These are phyloP conservation scores for Aphis gossypii DNA, from an alignment of 1,140 invertebrate genomes.

Conservation along the genomic window DNA sequence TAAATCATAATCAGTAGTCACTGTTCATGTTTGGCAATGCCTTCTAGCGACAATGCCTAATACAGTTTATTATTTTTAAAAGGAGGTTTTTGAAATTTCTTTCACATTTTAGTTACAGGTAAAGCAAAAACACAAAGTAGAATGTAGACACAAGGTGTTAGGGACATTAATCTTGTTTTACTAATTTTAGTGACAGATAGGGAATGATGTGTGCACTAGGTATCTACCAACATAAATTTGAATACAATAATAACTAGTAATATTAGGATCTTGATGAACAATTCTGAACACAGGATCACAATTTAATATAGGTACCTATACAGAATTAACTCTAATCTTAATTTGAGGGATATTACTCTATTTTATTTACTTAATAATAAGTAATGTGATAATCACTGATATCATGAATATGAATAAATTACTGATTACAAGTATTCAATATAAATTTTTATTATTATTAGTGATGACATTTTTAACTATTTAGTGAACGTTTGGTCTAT, in stretches of 20 bases:
- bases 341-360: neutral
- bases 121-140: neutral
- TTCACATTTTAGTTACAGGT: slow-evolving; percentile 5
- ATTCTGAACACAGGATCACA: neutral
- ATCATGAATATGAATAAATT: too few species aligned
- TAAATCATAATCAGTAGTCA: slow-evolving; percentile 7
- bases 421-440: too few species aligned
- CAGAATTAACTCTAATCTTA: neutral
- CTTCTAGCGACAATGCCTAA: neutral
- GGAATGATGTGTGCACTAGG: neutral
- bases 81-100: neutral
- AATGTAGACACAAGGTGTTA: neutral
- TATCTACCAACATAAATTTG: neutral
- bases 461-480: neutral
- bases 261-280: neutral
- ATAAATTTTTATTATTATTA: too few species aligned
- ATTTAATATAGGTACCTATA: neutral
- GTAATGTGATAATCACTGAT: neutral
- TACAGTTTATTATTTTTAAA: neutral
- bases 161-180: neutral
- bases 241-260: neutral
- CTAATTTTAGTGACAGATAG: neutral
- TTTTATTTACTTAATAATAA: neutral
- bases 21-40: neutral
- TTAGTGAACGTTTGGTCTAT: neutral